Base-by-base conservation (phyloP, 2,888 invertebrate species). In the Drosophila kuntzei region DNA sequence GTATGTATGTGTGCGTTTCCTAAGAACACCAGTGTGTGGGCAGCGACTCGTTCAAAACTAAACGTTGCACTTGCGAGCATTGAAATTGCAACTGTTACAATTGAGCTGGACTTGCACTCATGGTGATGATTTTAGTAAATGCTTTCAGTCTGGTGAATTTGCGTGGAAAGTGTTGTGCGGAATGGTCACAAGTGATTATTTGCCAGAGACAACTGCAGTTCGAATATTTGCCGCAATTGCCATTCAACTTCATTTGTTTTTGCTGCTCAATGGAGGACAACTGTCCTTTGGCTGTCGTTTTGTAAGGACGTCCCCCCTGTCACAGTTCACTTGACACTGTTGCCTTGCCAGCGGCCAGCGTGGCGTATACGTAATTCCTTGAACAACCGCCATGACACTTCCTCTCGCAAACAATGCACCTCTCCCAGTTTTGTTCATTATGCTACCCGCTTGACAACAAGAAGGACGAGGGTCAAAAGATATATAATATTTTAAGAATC, bases 161-260 rank as follows among this genome's bases (percentile, higher is more conserved):
- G 4, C 3, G 37, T 14, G 12, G 37, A 59, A 57, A 39, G 14
- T 12, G 54, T 27, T 59, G 50, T 29, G 14, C 9, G 59, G 46
- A 51, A 57, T 14, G 20, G 18, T 8, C 44, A 3, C n/a, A 34
- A 51, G 39, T 54, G 53, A 49, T 64, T 66, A 65, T 57, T 44
- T 44, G 20, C 29, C 47, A 43, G 32, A 8, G 49, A 39, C 47
- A 57, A 39, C n/a, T 70, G 60, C 66, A 61, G 57, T 55, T 76
- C 57, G 63, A 74, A 41, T 32, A 20, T 25, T 68, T 18, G 25
- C 36, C 46, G 61, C 73, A 60, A 61, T 69, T 58, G 71, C 43
- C 32, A 61, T 76, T 72, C 54, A 57, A 76, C 55, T 74, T 67
- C 67, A 77, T 72, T 78, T 71, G 65, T 77, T 74, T 74, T 58